phyloP scores from a whole-genome alignment of 2,888 invertebrate species.

The Pterostichus madidus region DNA sequence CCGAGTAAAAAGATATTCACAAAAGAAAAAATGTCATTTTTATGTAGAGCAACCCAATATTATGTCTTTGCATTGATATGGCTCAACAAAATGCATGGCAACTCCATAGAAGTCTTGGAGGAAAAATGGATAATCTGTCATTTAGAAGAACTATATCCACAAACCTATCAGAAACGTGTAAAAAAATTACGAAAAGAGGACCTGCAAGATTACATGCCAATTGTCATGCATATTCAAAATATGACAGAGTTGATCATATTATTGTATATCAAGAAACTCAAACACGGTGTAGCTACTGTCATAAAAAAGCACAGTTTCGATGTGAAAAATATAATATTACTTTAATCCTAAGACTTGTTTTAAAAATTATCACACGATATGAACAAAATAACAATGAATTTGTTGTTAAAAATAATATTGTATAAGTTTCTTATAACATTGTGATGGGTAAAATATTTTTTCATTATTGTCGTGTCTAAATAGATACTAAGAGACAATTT shows the following conservation, averaged over 20 bases:
- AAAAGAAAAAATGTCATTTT: constrained; percentile 66
- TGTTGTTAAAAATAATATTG: no score
- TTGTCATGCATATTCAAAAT: no score
- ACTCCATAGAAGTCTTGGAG: constrained; percentile 11
- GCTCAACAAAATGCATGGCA: constrained; percentile 21
- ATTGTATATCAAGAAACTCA: neutral
- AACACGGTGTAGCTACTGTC: neutral
- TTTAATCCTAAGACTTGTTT: neutral
- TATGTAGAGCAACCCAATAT: no score
- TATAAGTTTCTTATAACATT: no score
- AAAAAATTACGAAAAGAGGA: constrained; percentile 1
- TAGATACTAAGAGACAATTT: no score
- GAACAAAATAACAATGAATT: no score
- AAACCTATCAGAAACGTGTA: neutral
- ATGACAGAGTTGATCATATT: neutral
- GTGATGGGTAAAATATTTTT: no score
- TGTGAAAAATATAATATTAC: neutral
- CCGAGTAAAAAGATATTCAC: constrained; percentile 66
- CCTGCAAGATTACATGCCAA: neutral
- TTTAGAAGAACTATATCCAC: constrained; percentile 7
- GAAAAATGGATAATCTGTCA: constrained; percentile 11
- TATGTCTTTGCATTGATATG: constrained; percentile 25
- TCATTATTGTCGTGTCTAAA: no score
- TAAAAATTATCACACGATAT: no score
- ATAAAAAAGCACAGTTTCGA: neutral